Conservation (phyloP, 1,140 invertebrate genomes). For the Apis mellifera region Amel_HAv3.1 CM009941.2:808001-808500, state of each 20-base stretch:
- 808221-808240: neutral
- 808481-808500: no score
- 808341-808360: neutral
- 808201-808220: conserved; percentile 15
- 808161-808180: neutral
- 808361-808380: neutral
- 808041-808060: no score
- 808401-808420: neutral
- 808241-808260: conserved; percentile 16
- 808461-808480: no score
- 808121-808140: neutral
- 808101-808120: neutral
- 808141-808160: neutral
- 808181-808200: conserved; percentile 9
- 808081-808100: no score
- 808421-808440: no score
- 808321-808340: no score
- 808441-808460: no score
- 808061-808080: neutral
- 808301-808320: neutral
- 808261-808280: conserved; percentile 12
- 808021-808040: no score
- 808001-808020: no score
- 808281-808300: conserved; percentile 9
- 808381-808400: neutral